Conservation (phyloP, 2,113 vertebrate species). For the Eupsittula cactorum region DNA sequence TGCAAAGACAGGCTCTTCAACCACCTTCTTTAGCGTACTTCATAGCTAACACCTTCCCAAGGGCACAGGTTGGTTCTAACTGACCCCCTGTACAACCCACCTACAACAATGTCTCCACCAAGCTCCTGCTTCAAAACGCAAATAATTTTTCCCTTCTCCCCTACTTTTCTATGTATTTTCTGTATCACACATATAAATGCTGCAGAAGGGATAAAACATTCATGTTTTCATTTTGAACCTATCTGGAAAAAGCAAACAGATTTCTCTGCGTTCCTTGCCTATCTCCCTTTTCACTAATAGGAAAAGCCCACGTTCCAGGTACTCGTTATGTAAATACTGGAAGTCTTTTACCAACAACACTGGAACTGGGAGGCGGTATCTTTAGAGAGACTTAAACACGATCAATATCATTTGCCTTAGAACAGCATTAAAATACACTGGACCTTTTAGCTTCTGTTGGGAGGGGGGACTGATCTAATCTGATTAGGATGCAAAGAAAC, state of each 20-base stretch:
- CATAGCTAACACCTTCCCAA: background rate
- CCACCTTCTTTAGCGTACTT: background rate
- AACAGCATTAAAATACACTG: background rate
- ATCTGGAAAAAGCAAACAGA: background rate
- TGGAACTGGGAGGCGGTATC: slow-evolving; percentile 5
- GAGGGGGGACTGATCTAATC: background rate
- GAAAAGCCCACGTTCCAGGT: background rate
- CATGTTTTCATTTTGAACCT: background rate
- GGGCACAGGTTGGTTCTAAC: background rate
- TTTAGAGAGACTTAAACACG: slow-evolving; percentile 12
- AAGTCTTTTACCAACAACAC: slow-evolving; percentile 33
- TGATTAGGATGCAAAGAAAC: slow-evolving; percentile 18
- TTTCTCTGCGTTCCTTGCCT: background rate
- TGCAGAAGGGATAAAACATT: background rate
- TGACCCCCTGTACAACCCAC: background rate
- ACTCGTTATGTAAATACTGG: slow-evolving; percentile 22
- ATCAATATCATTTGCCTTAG: background rate
- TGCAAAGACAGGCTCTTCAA: background rate
- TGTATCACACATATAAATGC: background rate
- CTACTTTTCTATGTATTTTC: background rate
- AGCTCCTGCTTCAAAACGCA: background rate
- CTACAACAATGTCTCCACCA: accelerated
- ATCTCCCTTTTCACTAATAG: background rate
- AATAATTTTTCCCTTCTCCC: background rate
- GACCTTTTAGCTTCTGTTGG: background rate